Conservation (phyloP, 2,113 vertebrate genomes). For the Microtus oregoni region DNA sequence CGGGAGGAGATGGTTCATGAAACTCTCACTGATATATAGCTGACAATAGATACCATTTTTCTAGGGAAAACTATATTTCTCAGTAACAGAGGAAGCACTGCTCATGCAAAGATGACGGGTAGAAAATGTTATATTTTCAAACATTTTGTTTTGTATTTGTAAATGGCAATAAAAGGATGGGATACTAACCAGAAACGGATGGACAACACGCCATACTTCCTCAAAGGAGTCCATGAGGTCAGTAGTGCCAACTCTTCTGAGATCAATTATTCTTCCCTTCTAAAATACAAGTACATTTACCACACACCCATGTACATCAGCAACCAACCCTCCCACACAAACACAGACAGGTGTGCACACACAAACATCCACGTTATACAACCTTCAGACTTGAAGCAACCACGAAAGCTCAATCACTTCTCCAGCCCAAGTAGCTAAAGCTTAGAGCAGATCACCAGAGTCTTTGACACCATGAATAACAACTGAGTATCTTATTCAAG, state of each 20-base stretch:
- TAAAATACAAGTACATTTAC: background rate
- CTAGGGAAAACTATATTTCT: background rate
- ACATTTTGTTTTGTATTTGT: background rate
- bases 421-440: background rate
- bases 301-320: background rate
- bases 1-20: background rate
- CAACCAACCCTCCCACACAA: background rate
- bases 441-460: background rate
- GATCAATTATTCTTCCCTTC: background rate
- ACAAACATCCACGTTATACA: background rate
- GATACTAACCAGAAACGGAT: background rate
- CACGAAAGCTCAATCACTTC: background rate
- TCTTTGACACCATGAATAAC: background rate
- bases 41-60: background rate
- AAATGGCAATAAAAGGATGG: background rate
- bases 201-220: background rate
- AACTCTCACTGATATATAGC: background rate
- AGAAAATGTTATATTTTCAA: background rate
- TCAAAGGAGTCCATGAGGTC: background rate
- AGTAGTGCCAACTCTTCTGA: background rate
- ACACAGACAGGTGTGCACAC: background rate
- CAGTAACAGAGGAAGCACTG: background rate
- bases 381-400: background rate
- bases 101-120: background rate
- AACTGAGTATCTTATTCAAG: background rate